Evolutionary conservation across 2,113 vertebrate species (phyloP).

Genomic region (Python bivittatus): DNA sequence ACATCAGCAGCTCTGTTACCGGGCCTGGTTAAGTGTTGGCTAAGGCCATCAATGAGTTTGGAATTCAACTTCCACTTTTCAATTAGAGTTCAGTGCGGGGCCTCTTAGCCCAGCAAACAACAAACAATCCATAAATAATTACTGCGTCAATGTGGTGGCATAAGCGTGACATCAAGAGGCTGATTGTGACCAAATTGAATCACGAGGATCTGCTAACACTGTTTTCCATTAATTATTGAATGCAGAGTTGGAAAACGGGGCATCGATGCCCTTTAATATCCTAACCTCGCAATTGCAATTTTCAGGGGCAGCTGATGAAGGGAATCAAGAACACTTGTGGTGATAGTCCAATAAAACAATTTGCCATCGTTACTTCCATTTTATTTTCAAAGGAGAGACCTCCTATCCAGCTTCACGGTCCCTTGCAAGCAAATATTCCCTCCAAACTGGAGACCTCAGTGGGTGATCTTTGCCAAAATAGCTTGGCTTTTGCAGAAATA

Average conservation of each 20-base stretch:
- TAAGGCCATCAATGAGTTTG: background rate
- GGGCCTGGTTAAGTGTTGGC: background rate
- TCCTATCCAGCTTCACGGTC: background rate
- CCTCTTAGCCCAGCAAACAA: background rate
- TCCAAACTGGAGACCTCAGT: background rate
- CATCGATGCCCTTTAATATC: background rate
- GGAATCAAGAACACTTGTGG: background rate
- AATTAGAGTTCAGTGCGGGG: background rate
- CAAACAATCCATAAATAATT: background rate
- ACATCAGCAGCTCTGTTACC: background rate
- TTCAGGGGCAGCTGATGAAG: background rate
- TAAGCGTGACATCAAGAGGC: background rate
- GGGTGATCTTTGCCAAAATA: background rate
- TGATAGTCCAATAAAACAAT: background rate
- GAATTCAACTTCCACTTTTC: background rate
- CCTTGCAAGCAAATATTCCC: background rate
- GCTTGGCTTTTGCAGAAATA: background rate
- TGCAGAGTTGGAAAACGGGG: background rate
- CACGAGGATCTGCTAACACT: background rate
- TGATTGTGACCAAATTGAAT: background rate
- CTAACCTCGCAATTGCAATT: background rate
- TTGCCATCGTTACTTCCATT: background rate
- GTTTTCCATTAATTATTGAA: background rate
- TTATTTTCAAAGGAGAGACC: background rate
- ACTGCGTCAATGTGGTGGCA: background rate